Evolutionary conservation across 2,113 vertebrate genomes (phyloP), one percentile per base, ranked within the genome.

Genomic region (Herpailurus yagouaroundi): DNA sequence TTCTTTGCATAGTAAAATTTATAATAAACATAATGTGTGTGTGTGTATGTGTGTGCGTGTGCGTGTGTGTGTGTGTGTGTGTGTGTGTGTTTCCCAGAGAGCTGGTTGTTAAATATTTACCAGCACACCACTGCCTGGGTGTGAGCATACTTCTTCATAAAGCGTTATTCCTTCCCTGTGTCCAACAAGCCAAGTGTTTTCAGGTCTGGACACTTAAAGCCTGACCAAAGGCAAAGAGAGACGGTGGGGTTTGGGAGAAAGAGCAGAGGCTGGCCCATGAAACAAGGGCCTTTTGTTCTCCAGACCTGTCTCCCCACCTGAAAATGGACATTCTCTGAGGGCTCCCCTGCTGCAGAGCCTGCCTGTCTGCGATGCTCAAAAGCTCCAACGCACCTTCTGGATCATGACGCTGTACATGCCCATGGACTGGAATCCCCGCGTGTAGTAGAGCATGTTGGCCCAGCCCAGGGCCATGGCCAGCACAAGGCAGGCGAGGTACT

Each of bases 351-450:
- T 33, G 31, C 31, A 5, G 18, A 21, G 19, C 48, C 66, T 5
- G 31, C 52, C 11, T 19, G 3, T 38, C 84, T 36, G 31, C 33
- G 68, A 68, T 0, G 8, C 14, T 27, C 6, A 0, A 4, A 7
- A 7, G 23, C 14, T 66, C 68, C 81, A 45, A 97, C 98, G 88
- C 97, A 98, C 99, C 99, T 99, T 99, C 97, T 99, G 99, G 92
- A 99, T 99, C 99, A 99, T 99, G 96, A 99, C 99, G 68, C 99
- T 99, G 98, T 99, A 99, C 97, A 99, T 99, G 93, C 99, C 99
- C 98, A 99, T 99, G 94, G 99, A 99, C 98, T 99, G 99, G 98
- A 99, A 98, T 0, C 99, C 99, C 94, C 99, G 98, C 4, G 99
- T 99, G 98, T 99, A 99, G 97, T 99, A 99, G 25, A 99, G 98